These are phyloP conservation scores for Pinctada fucata DNA, from an alignment of 2,888 invertebrate genomes.

Conservation along the genomic window DNA sequence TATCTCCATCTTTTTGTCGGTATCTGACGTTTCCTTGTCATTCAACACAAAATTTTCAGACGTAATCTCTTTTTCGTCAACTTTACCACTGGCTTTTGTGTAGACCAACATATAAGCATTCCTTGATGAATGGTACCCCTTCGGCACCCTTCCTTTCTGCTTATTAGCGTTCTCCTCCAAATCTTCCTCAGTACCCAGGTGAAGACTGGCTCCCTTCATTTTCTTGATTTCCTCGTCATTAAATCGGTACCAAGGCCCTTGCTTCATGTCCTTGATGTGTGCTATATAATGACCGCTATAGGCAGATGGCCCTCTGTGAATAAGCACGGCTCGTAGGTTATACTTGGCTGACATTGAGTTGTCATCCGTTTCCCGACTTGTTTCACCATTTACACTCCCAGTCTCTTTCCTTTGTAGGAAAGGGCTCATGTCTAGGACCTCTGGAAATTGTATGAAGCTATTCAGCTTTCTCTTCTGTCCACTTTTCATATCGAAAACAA, in stretches of 20 bases:
- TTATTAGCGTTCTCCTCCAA: constrained; percentile 57
- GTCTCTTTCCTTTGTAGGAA: constrained; percentile 49
- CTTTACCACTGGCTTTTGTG: constrained; percentile 60
- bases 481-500: constrained; percentile 82
- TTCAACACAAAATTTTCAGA: too few relatives aligned
- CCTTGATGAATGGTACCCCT: constrained; percentile 79
- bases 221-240: constrained; percentile 80
- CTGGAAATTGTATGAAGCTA: constrained; percentile 81
- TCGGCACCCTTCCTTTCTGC: constrained; percentile 60
- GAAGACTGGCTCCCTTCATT: constrained; percentile 75
- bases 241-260: constrained; percentile 82
- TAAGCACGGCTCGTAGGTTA: constrained; percentile 82
- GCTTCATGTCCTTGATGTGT: constrained; percentile 79
- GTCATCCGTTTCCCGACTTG: not conserved
- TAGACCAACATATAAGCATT: constrained; percentile 84
- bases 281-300: constrained; percentile 84
- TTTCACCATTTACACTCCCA: not conserved
- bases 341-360: constrained; percentile 65
- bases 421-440: constrained; percentile 81
- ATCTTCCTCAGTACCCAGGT: constrained; percentile 78
- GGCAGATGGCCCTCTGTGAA: constrained; percentile 83
- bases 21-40: too few relatives aligned
- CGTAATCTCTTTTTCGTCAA: constrained; percentile 27
- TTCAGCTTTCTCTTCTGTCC: constrained; percentile 82
- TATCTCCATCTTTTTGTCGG: not conserved